phyloP scores from a whole-genome alignment of 2,888 invertebrate species.

The Meghimatium bilineatum region DNA sequence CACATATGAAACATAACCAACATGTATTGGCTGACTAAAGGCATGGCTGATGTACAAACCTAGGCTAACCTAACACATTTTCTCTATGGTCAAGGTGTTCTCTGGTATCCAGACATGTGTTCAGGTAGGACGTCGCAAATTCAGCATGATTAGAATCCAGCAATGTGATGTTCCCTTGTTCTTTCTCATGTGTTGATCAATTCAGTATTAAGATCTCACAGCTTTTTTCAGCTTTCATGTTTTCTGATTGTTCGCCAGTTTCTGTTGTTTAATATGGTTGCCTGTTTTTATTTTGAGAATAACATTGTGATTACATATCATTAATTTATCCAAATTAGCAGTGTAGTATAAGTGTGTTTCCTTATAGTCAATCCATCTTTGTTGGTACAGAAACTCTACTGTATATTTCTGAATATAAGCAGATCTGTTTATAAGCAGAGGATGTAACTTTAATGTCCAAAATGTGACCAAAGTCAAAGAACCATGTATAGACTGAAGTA shows the following conservation, averaged over 20 bases:
- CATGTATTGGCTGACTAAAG: not conserved
- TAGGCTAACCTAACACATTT: constrained; percentile 21
- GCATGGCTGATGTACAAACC: not conserved
- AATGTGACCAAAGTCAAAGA: too few species aligned
- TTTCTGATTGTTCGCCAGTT: not conserved
- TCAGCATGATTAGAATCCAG: constrained; percentile 9
- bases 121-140: constrained; percentile 31
- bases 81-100: constrained; percentile 34
- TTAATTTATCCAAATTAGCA: too few species aligned
- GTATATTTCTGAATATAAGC: too few species aligned
- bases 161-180: not conserved
- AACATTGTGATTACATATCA: too few species aligned
- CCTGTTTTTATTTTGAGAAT: too few species aligned
- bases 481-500: too few species aligned
- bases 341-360: too few species aligned
- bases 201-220: too few species aligned
- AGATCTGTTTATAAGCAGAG: too few species aligned
- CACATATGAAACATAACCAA: not conserved
- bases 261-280: not conserved
- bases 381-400: too few species aligned
- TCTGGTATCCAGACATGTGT: constrained; percentile 46
- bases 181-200: not conserved
- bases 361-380: not conserved
- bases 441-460: too few species aligned
- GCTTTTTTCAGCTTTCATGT: too few species aligned